Base-by-base conservation (phyloP, 2,888 invertebrate species). In the Chromoteleia sp. region DNA sequence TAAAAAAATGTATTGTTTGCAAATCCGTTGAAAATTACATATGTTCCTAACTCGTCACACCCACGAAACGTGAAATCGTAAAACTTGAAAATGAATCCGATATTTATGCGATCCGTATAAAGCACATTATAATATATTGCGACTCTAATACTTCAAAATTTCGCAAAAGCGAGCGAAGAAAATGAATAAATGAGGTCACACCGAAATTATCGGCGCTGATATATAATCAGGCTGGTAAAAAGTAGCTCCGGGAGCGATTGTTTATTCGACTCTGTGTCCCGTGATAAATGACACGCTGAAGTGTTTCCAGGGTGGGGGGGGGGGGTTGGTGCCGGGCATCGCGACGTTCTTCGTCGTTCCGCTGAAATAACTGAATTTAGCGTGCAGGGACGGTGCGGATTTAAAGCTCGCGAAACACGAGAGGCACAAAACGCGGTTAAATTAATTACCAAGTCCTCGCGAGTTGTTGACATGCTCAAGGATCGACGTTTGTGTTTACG, bases 391-490 rank as follows among this genome's bases (percentile, higher is more conserved):
- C 29, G 19, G 14, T 2, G 14, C 0, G 48, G 45, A 45, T 59
- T 56, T 56, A 68, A 82, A 82, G 79, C 73, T 63, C 33, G 15
- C 56, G 50, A 65, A 65, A 71, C 63, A 65, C 65, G 70, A 70
- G 71, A 63, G 59, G 63, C 50, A 56, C 39, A 61, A 68, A 77
- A 70, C 63, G 61, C 63, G 71, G 63, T 68, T 61, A 71, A 76
- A 84, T 82, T 82, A 84, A 84, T 84, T 84, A 82, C 77, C 84
- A 68, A 68, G 78, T 75, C 75, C 77, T 75, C 65, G 80, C 67
- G 74, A 80, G 63, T 70, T 68, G 84, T 81, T 78, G 84, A 84
- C 82, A 78, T 70, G 79, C 75, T 83, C 73, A 79, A 76, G 50
- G 77, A 78, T 78, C 74, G 33, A 65, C 65, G 58, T 83, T 67